phyloP scores from a whole-genome alignment of 2,797 vertebrate genomes.

The Melanotaenia pygmaea region DNA sequence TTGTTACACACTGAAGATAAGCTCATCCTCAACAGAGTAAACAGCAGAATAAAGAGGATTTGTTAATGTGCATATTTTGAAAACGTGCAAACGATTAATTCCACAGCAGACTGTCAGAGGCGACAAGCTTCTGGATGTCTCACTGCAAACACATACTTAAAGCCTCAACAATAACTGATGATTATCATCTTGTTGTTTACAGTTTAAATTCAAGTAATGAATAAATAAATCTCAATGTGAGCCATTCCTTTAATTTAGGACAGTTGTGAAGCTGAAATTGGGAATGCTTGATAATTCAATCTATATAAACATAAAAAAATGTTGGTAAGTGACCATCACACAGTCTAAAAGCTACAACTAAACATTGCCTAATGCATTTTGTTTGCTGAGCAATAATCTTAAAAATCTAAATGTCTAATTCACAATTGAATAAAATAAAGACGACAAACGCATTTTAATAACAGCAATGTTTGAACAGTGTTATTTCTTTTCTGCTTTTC shows the following conservation, averaged over 20 bases:
- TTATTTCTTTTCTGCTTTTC: background rate
- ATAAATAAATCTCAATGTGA: background rate
- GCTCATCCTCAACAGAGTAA: slow-evolving; percentile 29
- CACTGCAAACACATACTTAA: background rate
- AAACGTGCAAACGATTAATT: slow-evolving; percentile 36
- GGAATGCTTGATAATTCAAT: background rate
- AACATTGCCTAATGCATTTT: background rate
- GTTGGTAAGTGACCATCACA: background rate
- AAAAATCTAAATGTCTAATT: background rate
- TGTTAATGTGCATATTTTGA: slow-evolving; percentile 11
- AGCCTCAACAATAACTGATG: background rate
- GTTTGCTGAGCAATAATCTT: background rate
- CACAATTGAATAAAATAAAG: background rate
- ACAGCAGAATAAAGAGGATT: slow-evolving; percentile 24
- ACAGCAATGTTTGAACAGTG: background rate
- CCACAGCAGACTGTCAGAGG: slow-evolving; percentile 4
- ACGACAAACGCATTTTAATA: background rate
- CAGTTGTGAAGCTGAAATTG: background rate
- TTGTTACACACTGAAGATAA: slow-evolving; percentile 8
- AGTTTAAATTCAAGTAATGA: background rate
- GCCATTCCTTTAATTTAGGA: too few relatives aligned
- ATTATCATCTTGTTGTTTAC: background rate
- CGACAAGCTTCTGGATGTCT: background rate
- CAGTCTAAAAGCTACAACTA: background rate
- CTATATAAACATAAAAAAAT: background rate